Evolutionary conservation across 2,888 invertebrate species (phyloP).

Genomic region (Macaria notata): DNA sequence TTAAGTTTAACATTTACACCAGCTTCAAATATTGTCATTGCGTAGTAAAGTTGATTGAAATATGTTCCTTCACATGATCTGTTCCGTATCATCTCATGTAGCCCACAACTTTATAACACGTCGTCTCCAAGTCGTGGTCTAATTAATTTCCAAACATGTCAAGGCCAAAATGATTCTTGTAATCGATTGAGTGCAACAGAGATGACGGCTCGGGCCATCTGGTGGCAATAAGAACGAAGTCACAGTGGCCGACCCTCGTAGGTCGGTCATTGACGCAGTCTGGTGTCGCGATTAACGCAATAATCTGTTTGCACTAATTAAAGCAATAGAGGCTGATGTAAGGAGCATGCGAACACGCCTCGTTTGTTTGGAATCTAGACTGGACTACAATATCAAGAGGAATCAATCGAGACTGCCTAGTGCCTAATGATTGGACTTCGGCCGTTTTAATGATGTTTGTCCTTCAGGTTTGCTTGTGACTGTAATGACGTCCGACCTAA

Average conservation of each 20-base stretch:
- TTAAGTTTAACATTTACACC: too few relatives aligned
- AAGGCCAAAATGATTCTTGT: conserved; percentile 1
- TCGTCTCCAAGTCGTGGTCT: too few relatives aligned
- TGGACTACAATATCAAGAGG: conserved; percentile 54
- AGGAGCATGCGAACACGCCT: conserved; percentile 47
- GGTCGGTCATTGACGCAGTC: conserved; percentile 66
- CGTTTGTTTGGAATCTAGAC: conserved; percentile 43
- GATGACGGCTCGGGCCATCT: conserved; percentile 16
- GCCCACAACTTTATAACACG: too few relatives aligned
- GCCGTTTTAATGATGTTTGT: conserved; percentile 23
- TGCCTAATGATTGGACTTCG: conserved; percentile 37
- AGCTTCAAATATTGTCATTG: too few relatives aligned
- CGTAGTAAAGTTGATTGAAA: too few relatives aligned
- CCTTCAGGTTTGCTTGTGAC: conserved; percentile 23
- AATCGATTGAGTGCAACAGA: conserved; percentile 14
- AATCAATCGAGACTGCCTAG: conserved; percentile 45
- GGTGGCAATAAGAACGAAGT: conserved; percentile 15
- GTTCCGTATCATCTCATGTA: too few relatives aligned
- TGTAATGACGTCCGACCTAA: conserved; percentile 20
- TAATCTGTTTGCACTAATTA: conserved; percentile 52
- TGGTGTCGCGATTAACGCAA: conserved; percentile 63
- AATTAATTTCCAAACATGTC: neutral
- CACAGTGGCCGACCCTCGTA: conserved; percentile 34
- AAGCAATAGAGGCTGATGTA: conserved; percentile 50
- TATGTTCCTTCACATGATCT: too few relatives aligned